Percentiles rank a stretch among this genome's conserved stretches.
phyloP scores from a whole-genome alignment of 1,140 invertebrate genomes.

The Callitettix versicolor region DNA sequence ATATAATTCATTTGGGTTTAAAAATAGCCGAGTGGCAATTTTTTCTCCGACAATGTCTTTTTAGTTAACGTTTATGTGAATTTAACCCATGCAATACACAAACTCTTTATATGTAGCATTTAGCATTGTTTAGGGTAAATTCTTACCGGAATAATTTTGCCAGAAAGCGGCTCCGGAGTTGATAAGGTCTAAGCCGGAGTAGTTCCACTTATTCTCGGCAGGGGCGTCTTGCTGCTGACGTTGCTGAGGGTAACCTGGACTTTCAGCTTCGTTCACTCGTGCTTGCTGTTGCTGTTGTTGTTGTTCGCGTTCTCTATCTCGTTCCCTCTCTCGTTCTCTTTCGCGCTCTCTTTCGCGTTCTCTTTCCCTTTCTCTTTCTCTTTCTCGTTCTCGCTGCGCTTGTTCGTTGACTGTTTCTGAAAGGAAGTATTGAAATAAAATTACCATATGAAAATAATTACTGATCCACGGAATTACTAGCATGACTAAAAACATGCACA shows the following conservation, averaged over 20 bases:
- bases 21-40: too few species aligned
- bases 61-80: too few species aligned
- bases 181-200: constrained; percentile 31
- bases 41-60: too few species aligned
- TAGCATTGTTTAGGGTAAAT: too few species aligned
- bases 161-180: constrained; percentile 58
- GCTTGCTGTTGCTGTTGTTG: neutral
- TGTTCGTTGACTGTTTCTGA: constrained; percentile 3
- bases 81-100: too few species aligned
- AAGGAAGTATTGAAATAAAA: too few species aligned
- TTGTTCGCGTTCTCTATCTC: constrained; percentile 4
- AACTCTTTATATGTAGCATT: too few species aligned
- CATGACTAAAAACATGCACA: too few species aligned
- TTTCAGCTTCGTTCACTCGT: constrained; percentile 7
- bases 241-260: constrained; percentile 13
- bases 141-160: constrained; percentile 74
- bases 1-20: too few species aligned
- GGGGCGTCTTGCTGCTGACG: constrained; percentile 30
- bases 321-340: neutral
- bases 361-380: neutral
- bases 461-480: too few species aligned
- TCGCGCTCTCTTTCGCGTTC: neutral
- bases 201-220: constrained; percentile 40
- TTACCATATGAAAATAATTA: too few species aligned
- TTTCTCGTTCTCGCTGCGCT: neutral